Percentiles rank a stretch among this genome's conserved stretches.
phyloP scores from a whole-genome alignment of 1,140 invertebrate genomes.

The Coelopa frigida region DNA sequence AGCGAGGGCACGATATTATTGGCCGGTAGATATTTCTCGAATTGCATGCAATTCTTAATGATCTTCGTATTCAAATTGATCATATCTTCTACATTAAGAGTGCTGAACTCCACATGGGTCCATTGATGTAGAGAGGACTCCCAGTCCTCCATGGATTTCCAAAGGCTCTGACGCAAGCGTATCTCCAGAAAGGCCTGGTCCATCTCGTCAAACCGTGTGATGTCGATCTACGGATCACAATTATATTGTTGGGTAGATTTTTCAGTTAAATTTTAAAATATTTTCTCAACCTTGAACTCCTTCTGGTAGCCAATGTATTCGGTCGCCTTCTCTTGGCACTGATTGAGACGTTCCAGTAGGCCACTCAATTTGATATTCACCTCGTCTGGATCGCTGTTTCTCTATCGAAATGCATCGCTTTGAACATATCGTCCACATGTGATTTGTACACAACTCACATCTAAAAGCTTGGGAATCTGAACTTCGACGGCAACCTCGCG shows the following conservation, averaged over 20 bases:
- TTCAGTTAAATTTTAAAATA: not conserved
- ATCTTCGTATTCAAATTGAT: slow-evolving; percentile 56
- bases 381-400: slow-evolving; percentile 57
- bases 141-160: slow-evolving; percentile 70
- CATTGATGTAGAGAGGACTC: slow-evolving; percentile 45
- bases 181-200: slow-evolving; percentile 71
- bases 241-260: not conserved
- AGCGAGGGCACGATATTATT: slow-evolving; percentile 69
- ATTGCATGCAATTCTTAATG: slow-evolving; percentile 61
- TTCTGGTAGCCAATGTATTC: slow-evolving; percentile 64
- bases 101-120: slow-evolving; percentile 56
- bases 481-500: slow-evolving; percentile 48
- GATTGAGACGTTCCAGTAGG: slow-evolving; percentile 54
- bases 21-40: slow-evolving; percentile 68
- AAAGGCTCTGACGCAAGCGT: slow-evolving; percentile 67
- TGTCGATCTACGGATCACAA: slow-evolving; percentile 55
- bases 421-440: not conserved
- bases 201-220: slow-evolving; percentile 69
- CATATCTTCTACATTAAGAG: slow-evolving; percentile 65
- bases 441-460: slow-evolving; percentile 19
- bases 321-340: slow-evolving; percentile 55
- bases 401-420: no score
- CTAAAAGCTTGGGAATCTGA: slow-evolving; percentile 24
- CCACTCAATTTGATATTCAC: slow-evolving; percentile 56
- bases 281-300: slow-evolving; percentile 54